Evolutionary conservation across 64 coral and sea anemone genomes (phyloP), one percentile per base, ranked within the genome.

Genomic region (Orbicella faveolata): DNA sequence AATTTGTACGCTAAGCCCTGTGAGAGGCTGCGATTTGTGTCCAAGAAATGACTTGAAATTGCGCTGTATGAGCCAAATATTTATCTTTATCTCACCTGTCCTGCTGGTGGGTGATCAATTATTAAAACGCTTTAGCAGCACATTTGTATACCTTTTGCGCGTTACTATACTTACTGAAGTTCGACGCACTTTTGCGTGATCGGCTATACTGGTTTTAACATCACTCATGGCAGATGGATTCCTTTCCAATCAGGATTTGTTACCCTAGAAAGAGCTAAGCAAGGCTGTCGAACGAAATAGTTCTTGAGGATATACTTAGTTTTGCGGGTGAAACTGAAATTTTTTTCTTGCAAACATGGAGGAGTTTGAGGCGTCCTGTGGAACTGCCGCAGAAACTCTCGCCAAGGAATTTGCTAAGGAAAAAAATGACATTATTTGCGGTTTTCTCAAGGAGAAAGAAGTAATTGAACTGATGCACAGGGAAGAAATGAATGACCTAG

Each of bases 361-460:
- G 14, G 82, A 53, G 81, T 35, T 39, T 48, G 57, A 84, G 23
- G 81, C 61, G 9, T 15, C 35, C 20, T 17, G 63, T 3, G 41
- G 52, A 39, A 69, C 61, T 44, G n/a, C 20, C 9, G 59, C 36
- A 23, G 91, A 66, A 14, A 44, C 52, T 25, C 51, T 48, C 2
- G 7, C 48, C 9, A 30, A 67, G 61, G 36, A 53, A 17, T 87
- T 90, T 41, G 54, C 55, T 25, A 77, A 35, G 21, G 91, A 93
- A 69, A 96, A 93, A 88, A 65, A 83, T 20, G 91, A 96, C 66
- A 93, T 96, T n/a, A 75, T 93, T 77, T 93, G 78, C 41, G 91
- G 94, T 17, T 96, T 93, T 83, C 88, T 96, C 11, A 93, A 93
- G 41, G 91, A 96, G 61, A 96, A 96, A 34, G 91, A 93, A 93